Conservation (phyloP, 2,113 vertebrate genomes). For the Petaurus breviceps region DNA sequence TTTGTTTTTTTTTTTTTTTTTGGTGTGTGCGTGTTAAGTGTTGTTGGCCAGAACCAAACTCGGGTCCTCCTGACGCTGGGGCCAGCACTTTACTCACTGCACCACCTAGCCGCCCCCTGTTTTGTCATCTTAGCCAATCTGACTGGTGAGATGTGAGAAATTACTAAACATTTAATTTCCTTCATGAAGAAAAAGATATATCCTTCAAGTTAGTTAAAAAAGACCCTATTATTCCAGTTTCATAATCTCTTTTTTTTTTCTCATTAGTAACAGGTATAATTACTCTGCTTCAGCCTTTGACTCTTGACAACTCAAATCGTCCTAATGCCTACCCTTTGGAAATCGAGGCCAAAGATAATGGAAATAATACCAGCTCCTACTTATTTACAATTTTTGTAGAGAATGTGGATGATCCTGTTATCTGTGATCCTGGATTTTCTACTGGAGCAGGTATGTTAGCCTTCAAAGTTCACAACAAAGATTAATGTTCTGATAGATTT, state of each 20-base stretch:
- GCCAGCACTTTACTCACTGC: no score
- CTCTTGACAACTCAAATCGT: conserved; percentile 43
- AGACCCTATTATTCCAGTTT: not conserved
- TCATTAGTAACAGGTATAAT: conserved; percentile 54
- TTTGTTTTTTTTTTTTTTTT: no score
- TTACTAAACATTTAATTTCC: not conserved
- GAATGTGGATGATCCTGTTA: conserved; percentile 66
- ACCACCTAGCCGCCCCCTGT: no score
- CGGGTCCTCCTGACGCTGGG: no score
- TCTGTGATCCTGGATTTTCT: conserved; percentile 67
- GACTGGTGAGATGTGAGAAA: no score
- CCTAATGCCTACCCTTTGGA: conserved; percentile 34
- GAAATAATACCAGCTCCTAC: conserved; percentile 47
- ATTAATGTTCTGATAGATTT: not conserved
- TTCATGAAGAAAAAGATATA: not conserved
- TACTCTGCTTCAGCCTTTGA: conserved; percentile 59
- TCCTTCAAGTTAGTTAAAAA: not conserved
- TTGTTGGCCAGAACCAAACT: no score
- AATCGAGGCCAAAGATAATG: conserved; percentile 51
- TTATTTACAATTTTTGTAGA: conserved; percentile 51
- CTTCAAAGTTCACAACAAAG: conserved; percentile 29
- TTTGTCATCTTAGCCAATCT: no score
- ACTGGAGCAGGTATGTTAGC: not conserved
- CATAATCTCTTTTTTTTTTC: not conserved
- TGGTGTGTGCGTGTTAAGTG: no score